A percentile compares a stretch with the other conserved stretches of the same genome.
These are phyloP conservation scores for Cyprinodon brontotheroides DNA, from an alignment of 2,113 vertebrate genomes.

Conservation along the genomic window DNA sequence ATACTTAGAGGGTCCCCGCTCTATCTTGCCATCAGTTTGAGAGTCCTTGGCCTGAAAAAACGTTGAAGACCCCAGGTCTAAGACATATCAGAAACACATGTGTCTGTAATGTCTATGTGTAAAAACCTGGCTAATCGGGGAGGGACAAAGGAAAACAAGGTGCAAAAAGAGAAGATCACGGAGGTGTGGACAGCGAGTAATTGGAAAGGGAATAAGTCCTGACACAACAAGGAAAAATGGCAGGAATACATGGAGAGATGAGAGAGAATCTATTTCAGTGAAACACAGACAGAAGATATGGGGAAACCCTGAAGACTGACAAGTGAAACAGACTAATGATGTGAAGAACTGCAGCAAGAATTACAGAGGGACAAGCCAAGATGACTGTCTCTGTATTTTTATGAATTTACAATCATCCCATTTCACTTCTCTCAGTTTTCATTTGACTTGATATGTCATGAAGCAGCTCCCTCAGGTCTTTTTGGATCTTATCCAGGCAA, in stretches of 20 bases:
- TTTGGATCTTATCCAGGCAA: neutral
- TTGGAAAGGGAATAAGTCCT: conserved; percentile 3
- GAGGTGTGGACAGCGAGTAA: conserved; percentile 8
- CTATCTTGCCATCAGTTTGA: too few species aligned
- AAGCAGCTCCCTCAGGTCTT: conserved; percentile 16
- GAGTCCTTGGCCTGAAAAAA: too few species aligned
- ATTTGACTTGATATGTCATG: neutral
- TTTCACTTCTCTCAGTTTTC: neutral
- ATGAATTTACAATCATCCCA: conserved; percentile 5
- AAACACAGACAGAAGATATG: conserved; percentile 8
- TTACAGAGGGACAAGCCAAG: conserved; percentile 7
- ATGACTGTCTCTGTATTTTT: conserved; percentile 1
- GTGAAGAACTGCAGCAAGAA: conserved; percentile 13
- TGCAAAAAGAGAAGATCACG: conserved; percentile 8
- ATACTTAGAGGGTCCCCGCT: too few species aligned
- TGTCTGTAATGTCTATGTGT: neutral
- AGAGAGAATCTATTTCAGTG: conserved; percentile 27
- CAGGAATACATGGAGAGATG: neutral
- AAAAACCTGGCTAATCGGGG: neutral
- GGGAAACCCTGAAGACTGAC: conserved; percentile 23
- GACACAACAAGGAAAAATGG: conserved; percentile 5
- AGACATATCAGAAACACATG: neutral
- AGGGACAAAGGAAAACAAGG: neutral
- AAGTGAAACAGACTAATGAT: conserved; percentile 45
- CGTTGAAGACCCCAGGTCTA: too few species aligned